Base-by-base conservation (phyloP, 1,140 invertebrate genomes). In the Calephelis nemesis region DNA sequence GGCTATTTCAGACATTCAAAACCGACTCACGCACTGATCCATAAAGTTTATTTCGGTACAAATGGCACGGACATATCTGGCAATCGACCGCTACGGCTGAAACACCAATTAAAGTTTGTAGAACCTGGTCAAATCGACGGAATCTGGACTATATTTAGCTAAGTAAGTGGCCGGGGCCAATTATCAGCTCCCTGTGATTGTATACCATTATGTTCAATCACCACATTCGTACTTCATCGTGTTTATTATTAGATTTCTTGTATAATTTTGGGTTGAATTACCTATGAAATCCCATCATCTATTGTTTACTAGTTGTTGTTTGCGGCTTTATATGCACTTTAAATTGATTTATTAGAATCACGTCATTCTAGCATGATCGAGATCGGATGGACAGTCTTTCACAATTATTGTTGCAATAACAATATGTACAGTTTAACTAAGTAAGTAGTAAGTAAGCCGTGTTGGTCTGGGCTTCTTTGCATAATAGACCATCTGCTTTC, bases 11-110 rank as follows among this genome's bases (percentile, higher is more conserved):
- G 78, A 80, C 79, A 77, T 82, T 82, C 65, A 75, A 78, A 82
- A 76, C 79, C 69, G 82, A 83, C 80, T 84, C 81, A 87, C 87
- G 82, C 87, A 86, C 82, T 78, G 73, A 79, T 81, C 81, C 72
- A 83, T 83, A 83, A 85, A 87, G 76, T 82, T 83, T 86, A 88
- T 89, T 89, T 89, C 84, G 82, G 86, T 75, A 70, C 60, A 67
- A 75, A 72, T 71, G 73, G 71, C 69, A 79, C 72, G 69, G 71
- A 81, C 76, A 72, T 88, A 87, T 86, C 85, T 82, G 72, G 69
- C 77, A 75, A 88, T 87, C 81, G 77, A 68, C 84, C 72, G 84
- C 87, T 87, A 88, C 68, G 76, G 75, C 80, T 76, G 68, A 78
- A 79, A 78, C 77, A 72, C 79, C 77, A 84, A 88, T 91, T 87